Base-by-base conservation (phyloP, 2,888 invertebrate genomes). In the Octodonta nipae region DNA sequence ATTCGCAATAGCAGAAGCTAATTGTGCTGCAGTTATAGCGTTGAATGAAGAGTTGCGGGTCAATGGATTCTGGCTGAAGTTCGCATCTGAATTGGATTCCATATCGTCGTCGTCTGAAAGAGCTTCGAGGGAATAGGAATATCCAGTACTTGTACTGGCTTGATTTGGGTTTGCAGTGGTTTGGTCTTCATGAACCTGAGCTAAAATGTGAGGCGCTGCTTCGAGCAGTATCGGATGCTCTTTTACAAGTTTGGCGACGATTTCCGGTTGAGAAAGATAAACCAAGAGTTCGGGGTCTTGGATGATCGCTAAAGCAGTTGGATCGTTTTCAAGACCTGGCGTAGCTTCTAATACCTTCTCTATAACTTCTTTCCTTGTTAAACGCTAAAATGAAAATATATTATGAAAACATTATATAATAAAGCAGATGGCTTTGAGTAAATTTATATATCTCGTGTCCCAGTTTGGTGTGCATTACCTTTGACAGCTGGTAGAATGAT, bases 281-380 rank as follows among this genome's bases (percentile, higher is more conserved):
- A 74, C 70, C 42, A 85, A 63, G n/a, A 85, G 59, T 47, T 83
- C 79, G 11, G 78, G 76, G 55, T 84, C 82, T 51, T 79, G 78
- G 8, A 85, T 65, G 44, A 84, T 74, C 1, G 82, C 79, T 15
- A 83, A 61, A 1, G 81, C 76, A 8, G 77, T 72, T 22, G 79
- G 76, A 54, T 84, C 82, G 17, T 76, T 70, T 1, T 66, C 67
- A 7, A 85, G 61, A 0, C 75, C 75, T 5, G 83, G 83, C 1
- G 75, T 75, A 14, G 75, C 71, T 26, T 74, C 72, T 30, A 80
- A 68, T 8, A 85, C 73, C 54, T 78, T 80, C 36, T 77, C 71
- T 50, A 83, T 51, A 2, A 68, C 59, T 3, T 66, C 66, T 13
- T 61, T 60, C 3, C 65, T 60, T 35, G 65, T 61, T 51, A 54